A percentile compares a stretch with the other conserved stretches of the same genome.
Evolutionary conservation across 2,797 vertebrate species (phyloP).

Genomic region (Ptychadena robeensis): DNA sequence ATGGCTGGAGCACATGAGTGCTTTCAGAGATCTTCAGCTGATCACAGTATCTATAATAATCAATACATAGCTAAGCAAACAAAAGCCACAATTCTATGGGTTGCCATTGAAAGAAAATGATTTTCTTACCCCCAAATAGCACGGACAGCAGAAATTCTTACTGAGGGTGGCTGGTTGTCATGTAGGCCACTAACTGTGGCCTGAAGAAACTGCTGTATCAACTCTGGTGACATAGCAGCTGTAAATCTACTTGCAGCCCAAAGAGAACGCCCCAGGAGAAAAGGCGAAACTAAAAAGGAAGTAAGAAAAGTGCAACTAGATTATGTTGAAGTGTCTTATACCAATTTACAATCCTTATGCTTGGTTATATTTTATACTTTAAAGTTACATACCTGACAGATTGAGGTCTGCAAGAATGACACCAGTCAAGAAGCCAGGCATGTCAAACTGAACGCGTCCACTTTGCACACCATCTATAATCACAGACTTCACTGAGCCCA

Average conservation of each 20-base stretch:
- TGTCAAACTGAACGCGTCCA: constrained; percentile 93
- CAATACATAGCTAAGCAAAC: background rate
- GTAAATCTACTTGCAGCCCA: constrained; percentile 98
- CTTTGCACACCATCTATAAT: constrained; percentile 95
- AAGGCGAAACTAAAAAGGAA: constrained; percentile 84
- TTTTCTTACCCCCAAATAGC: constrained; percentile 95
- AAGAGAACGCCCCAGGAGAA: constrained; percentile 92
- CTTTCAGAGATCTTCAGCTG: constrained; percentile 96
- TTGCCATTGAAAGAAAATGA: background rate
- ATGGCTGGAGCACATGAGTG: constrained; percentile 92
- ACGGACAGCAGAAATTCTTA: constrained; percentile 93
- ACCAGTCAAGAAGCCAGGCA: constrained; percentile 93
- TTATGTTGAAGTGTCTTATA: background rate
- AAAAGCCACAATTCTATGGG: background rate
- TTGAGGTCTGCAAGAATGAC: constrained; percentile 95
- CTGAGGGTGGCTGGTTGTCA: constrained; percentile 92
- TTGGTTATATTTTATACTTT: background rate
- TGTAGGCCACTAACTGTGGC: constrained; percentile 96
- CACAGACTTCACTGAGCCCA: constrained; percentile 95
- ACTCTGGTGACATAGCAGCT: constrained; percentile 94
- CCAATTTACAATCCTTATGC: background rate
- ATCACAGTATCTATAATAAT: constrained; percentile 87
- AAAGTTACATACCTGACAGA: constrained; percentile 79
- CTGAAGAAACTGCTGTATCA: constrained; percentile 98
- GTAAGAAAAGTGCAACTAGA: background rate